Evolutionary conservation across 2,888 invertebrate genomes (phyloP), one percentile per base, ranked within the genome.

Genomic region (Augiades crinisus): DNA sequence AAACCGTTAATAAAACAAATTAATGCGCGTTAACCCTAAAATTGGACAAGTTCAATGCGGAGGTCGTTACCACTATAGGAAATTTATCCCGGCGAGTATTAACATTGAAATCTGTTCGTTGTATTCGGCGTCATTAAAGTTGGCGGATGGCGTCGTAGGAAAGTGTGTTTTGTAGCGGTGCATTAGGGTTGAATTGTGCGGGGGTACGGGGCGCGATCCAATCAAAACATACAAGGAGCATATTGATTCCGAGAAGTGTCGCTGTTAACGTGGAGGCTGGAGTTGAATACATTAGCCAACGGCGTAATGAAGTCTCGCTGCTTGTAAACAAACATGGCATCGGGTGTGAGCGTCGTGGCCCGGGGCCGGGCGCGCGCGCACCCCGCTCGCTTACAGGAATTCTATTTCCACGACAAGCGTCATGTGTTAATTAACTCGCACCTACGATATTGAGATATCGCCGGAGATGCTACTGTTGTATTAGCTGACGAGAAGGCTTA

Each of bases 161-260:
- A 80, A 77, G 47, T 83, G 79, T 68, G 70, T 75, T 78, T 72
- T 85, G 78, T 62, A 63, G 57, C 60, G 59, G 61, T 43, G 53
- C 62, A 62, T 78, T 79, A 72, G 78, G 77, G 70, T 65, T 67
- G 64, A 62, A 72, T 79, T 74, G 67, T 66, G 64, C 73, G 70
- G 74, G 59, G 63, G 60, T 59, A 59, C 60, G 57, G 60, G 64
- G 69, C 72, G 74, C 70, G 72, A 85, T 80, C 85, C 86, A 88
- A 88, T 89, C 89, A 89, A 89, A 89, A 89, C 89, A 88, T 88
- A 88, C 89, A 87, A 86, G 86, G 84, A 88, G 85, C 88, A 86
- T 89, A 89, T 89, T 89, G 89, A 89, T 89, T 89, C 89, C 83
- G 86, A 88, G 89, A 89, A 89, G 89, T 89, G 89, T 89, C 89